Evolutionary conservation across 1,140 invertebrate species (phyloP).

Genomic region (Dufourea novaeangliae): DNA sequence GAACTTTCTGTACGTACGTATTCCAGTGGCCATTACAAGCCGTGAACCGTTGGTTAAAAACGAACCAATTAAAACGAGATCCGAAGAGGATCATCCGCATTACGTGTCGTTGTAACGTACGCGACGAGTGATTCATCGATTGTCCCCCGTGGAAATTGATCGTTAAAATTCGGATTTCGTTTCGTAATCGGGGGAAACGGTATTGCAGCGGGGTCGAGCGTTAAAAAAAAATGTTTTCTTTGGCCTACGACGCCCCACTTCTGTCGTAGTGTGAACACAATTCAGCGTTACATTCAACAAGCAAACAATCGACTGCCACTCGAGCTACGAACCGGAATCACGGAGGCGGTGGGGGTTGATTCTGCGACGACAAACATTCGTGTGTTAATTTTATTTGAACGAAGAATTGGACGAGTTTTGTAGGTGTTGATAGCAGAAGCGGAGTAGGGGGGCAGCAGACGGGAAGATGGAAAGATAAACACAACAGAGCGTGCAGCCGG

Average conservation of each 20-base stretch:
- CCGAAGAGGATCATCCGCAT: background rate
- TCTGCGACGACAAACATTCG: background rate
- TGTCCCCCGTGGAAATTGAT: background rate
- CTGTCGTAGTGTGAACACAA: no score
- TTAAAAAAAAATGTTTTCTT: no score
- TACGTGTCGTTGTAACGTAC: background rate
- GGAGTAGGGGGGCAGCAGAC: background rate
- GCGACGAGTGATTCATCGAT: background rate
- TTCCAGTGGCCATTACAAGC: no score
- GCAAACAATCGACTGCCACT: no score
- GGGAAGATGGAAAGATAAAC: slow-evolving; percentile 22
- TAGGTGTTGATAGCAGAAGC: background rate
- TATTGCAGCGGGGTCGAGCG: background rate
- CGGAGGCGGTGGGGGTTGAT: no score
- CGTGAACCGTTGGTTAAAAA: background rate
- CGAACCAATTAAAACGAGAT: slow-evolving; percentile 37
- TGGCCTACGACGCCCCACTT: no score
- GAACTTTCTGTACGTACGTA: no score
- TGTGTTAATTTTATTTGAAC: background rate
- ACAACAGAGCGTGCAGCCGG: background rate
- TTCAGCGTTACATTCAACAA: no score
- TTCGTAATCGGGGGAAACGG: background rate
- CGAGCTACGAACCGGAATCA: no score
- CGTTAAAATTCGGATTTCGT: background rate
- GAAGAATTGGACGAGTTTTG: background rate